Base-by-base conservation (phyloP, 2,888 invertebrate genomes). In the Acrobeloides nanus region DNA sequence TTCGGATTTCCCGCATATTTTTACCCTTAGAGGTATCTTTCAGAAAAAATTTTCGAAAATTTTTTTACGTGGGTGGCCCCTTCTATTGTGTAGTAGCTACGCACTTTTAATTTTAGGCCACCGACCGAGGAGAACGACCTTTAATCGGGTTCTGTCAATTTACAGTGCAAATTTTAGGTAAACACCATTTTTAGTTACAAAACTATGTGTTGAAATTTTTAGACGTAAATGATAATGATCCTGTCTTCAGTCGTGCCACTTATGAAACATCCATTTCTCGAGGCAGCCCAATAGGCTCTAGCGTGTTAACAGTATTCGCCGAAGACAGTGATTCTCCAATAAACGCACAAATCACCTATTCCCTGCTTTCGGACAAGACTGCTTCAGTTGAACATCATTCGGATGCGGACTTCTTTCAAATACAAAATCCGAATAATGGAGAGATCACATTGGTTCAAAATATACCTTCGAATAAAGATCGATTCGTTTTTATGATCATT, bases 181-280 rank as follows among this genome's bases (percentile, higher is more conserved):
- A 90, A 81, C 95, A 95, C 84, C 12, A 10, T 29, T 10, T 29
- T 10, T 29, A 10, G 10, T 29, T 15, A 29, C 10, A 29, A 29
- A 29, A 15, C 10, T 15, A 15, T 29, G 29, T 15, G 21, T 38
- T 20, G 7, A 7, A 20, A 10, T 8, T 38, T 15, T 5, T 54
- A 68, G 95, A 97, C 81, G 92, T 90, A 81, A 97, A 97, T 84
- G 97, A 97, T 82, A 95, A 97, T 80, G 89, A 90, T 57, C 95
- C 95, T 59, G 88, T 88, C 79, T 95, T 97, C 81, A 51, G 66
- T 70, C 48, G 72, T 57, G 54, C 74, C 3, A 58, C 57, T 21
- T 76, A 76, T 17, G 65, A 70, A 38, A 67, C 75, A 3, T 48
- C 55, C 15, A 43, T 57, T 26, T 26, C 48, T 10, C 38, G 48